phyloP scores from a whole-genome alignment of 1,140 invertebrate species.

The Brachystomella parvula region DNA sequence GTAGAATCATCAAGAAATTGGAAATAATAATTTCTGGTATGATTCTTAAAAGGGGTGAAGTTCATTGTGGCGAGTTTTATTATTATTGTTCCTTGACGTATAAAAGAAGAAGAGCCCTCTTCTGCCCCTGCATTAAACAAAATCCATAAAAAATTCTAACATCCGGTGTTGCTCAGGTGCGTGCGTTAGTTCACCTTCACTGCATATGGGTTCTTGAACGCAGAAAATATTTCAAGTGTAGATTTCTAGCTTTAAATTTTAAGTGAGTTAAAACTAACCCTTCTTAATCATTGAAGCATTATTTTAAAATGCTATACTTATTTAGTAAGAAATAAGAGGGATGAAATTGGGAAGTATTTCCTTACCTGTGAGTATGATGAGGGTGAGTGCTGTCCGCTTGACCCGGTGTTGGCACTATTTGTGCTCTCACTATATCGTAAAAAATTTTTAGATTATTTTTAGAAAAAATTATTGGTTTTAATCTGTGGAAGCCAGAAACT shows the following conservation, averaged over 20 bases:
- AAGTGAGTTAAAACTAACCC: neutral
- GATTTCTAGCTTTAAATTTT: neutral
- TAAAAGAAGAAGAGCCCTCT: neutral
- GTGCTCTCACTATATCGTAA: neutral
- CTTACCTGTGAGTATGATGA: neutral
- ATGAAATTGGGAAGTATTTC: too few species aligned
- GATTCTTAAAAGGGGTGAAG: neutral
- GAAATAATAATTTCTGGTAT: neutral
- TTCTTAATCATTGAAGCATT: neutral
- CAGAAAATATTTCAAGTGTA: neutral
- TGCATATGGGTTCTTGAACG: neutral
- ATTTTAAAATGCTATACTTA: neutral
- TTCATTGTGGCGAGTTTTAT: neutral
- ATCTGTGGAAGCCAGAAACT: neutral
- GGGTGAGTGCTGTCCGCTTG: neutral
- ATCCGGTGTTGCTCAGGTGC: constrained; percentile 7
- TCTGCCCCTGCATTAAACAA: neutral
- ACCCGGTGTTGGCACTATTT: neutral
- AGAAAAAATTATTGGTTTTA: neutral
- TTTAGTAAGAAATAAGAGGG: neutral
- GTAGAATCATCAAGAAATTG: neutral
- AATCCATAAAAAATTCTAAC: constrained; percentile 9
- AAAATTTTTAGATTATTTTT: neutral
- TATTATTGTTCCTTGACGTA: neutral
- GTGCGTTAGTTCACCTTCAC: neutral